A percentile compares a stretch with the other conserved stretches of the same genome.
Evolutionary conservation across 2,888 invertebrate species (phyloP).

Genomic region (Frankliniella intonsa): DNA sequence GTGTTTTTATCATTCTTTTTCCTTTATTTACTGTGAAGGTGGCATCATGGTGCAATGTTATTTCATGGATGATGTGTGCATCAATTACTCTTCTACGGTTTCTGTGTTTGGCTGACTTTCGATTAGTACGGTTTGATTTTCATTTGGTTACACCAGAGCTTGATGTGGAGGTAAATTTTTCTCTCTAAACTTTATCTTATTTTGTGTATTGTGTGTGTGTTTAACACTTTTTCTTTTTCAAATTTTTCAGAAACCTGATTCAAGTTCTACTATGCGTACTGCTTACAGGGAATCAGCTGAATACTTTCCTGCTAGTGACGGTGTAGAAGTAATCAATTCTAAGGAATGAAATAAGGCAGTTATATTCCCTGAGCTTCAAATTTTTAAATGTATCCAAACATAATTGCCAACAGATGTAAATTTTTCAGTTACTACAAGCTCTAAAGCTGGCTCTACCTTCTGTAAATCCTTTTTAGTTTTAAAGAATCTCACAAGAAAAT

Average conservation of each 20-base stretch:
- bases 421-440: too few relatives aligned
- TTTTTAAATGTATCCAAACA: too few relatives aligned
- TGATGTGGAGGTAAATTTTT: not conserved
- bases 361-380: too few relatives aligned
- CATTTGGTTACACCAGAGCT: not conserved
- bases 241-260: not conserved
- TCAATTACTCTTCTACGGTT: not conserved
- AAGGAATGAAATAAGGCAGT: not conserved
- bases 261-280: constrained; percentile 19
- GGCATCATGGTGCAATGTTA: constrained; percentile 12
- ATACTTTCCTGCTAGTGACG: not conserved
- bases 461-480: not conserved
- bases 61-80: not conserved
- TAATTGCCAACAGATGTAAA: too few relatives aligned
- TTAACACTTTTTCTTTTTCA: not conserved
- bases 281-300: not conserved
- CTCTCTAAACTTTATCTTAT: not conserved
- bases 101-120: not conserved
- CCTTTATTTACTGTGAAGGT: not conserved
- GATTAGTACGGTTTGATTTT: not conserved
- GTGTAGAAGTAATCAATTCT: not conserved
- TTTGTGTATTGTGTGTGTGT: not conserved
- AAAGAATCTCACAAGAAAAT: not conserved
- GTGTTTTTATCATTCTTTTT: not conserved
- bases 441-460: not conserved